Evolutionary conservation across 2,113 vertebrate species (phyloP), one percentile per base, ranked within the genome.

Genomic region (Galbula dea): DNA sequence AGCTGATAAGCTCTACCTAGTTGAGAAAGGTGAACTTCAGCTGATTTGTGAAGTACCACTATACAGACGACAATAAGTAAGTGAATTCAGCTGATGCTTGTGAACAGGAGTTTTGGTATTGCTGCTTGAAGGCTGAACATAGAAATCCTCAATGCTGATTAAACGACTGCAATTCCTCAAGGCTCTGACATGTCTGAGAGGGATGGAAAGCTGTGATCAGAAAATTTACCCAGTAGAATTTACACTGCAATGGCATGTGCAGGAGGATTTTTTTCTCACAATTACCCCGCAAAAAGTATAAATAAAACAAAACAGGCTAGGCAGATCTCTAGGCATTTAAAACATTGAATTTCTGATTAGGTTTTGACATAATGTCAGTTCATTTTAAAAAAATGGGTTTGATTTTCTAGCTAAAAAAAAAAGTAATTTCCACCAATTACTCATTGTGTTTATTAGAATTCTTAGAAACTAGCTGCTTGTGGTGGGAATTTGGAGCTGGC

Each of bases 161-260:
- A 97, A 97, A 97, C 6, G 59, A 54, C 86, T 88, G 59, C 95
- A 97, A 97, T 96, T 97, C 88, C 89, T 97, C 94, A 96, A 96
- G 91, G 88, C 36, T 93, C 51, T 92, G 88, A 81, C 83, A 92
- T 69, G 36, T 73, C 63, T 93, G 89, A 94, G 88, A 95, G 92
- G 59, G 62, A 79, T 62, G 68, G 88, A 83, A 97, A 97, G 29
- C 55, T 90, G 55, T 65, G 57, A 34, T 68, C 68, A 93, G 83
- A 93, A 96, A 96, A 91, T 87, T 66, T 83, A 95, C 95, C 82
- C 72, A 30, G 76, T 58, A 67, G 34, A 83, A 92, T 94, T 92
- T 96, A 90, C 83, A 95, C 79, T 57, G 32, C 23, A 93, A 52
- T 89, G 36, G n/a, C 32, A 10, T n/a, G 12, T 26, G 74, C 21